A percentile compares a stretch with the other conserved stretches of the same genome.
These are phyloP conservation scores for Hirudo medicinalis DNA, from an alignment of 1,140 invertebrate species.

Conservation along the genomic window DNA sequence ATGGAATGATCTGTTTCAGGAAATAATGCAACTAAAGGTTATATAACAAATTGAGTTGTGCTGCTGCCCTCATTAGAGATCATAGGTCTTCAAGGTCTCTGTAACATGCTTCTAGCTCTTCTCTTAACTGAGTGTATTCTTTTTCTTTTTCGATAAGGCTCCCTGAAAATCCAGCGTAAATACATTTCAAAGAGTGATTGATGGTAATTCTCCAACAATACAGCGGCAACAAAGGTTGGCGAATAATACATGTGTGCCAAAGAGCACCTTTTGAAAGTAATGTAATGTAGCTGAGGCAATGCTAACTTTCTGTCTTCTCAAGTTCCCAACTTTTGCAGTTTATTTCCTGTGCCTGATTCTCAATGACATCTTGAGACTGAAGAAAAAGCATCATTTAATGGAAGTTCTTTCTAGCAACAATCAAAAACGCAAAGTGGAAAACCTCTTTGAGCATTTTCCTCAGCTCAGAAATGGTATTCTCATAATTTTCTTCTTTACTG, in stretches of 20 bases:
- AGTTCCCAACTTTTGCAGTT: too few relatives aligned
- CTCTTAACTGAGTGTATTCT: neutral
- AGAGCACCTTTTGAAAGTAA: neutral
- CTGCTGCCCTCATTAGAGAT: neutral
- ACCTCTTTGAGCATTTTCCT: neutral
- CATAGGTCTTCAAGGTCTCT: neutral
- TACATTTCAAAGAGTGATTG: neutral
- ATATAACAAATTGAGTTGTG: neutral
- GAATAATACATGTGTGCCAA: neutral
- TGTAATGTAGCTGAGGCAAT: neutral
- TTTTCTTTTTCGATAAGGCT: neutral
- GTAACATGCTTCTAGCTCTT: neutral
- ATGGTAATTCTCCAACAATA: neutral
- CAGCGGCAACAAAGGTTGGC: neutral
- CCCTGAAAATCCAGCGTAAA: neutral
- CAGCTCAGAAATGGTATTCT: neutral
- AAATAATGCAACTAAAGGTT: neutral
- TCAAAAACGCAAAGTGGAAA: neutral
- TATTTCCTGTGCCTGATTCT: too few relatives aligned
- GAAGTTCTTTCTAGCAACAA: neutral
- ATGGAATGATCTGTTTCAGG: neutral
- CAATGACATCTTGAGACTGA: neutral
- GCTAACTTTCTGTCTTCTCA: too few relatives aligned
- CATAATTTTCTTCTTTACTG: slow-evolving; percentile 3
- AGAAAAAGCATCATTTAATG: neutral